A percentile compares a stretch with the other conserved stretches of the same genome.
Evolutionary conservation across 1,140 invertebrate genomes (phyloP).

Genomic region (Lordiphosa mommai): DNA sequence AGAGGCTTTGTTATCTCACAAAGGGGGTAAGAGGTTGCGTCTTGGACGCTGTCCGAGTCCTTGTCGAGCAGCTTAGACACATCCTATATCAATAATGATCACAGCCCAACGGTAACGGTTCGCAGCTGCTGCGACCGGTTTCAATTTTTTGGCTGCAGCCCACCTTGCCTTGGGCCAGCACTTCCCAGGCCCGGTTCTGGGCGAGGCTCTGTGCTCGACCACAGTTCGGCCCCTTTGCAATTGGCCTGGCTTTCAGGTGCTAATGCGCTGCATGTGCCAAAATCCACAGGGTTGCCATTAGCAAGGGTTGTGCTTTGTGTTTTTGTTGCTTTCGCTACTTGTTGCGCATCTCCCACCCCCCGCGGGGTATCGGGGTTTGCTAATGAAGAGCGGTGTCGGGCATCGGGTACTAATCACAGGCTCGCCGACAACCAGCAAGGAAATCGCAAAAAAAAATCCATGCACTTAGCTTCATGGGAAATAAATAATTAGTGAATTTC

Average conservation of each 20-base stretch:
- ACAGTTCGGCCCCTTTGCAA: conserved; percentile 30
- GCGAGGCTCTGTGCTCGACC: conserved; percentile 10
- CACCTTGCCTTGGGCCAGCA: conserved; percentile 47
- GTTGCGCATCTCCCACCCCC: conserved; percentile 43
- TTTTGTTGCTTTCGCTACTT: conserved; percentile 52
- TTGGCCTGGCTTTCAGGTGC: conserved; percentile 30
- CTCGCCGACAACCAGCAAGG: conserved; percentile 19
- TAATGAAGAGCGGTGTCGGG: conserved; percentile 14
- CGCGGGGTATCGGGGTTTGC: background rate
- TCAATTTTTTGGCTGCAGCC: background rate
- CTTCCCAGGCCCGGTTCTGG: conserved; percentile 46
- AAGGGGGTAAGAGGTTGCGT: conserved; percentile 1
- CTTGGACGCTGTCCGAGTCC: conserved; percentile 48
- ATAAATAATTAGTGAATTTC: conserved; percentile 55
- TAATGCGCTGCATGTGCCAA: conserved; percentile 58
- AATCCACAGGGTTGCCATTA: conserved; percentile 47
- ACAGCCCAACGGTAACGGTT: conserved; percentile 14
- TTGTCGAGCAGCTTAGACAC: background rate
- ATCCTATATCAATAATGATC: conserved; percentile 41
- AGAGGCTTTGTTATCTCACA: conserved; percentile 39
- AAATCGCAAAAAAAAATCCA: conserved; percentile 8
- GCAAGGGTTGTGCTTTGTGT: conserved; percentile 23
- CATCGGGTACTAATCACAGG: conserved; percentile 55
- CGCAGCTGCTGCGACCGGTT: conserved; percentile 37
- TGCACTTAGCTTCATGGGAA: conserved; percentile 62